These are phyloP conservation scores for Etheostoma perlongum DNA, from an alignment of 2,797 vertebrate genomes.

Conservation along the genomic window DNA sequence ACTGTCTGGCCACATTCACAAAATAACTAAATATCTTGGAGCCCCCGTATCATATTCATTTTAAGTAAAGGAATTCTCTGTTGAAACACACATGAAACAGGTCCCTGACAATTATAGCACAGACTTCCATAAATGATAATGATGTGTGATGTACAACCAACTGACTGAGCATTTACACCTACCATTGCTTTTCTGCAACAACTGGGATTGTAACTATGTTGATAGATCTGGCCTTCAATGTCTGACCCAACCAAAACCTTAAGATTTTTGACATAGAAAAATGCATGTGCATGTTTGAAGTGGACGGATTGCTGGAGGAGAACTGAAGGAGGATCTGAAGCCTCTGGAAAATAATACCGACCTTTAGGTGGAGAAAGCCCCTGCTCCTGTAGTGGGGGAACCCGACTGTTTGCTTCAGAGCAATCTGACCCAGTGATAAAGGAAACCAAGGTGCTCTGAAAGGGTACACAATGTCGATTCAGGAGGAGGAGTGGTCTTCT, in stretches of 20 bases:
- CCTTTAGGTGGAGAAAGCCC: slow-evolving; percentile 81
- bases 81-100: slow-evolving; percentile 4
- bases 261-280: slow-evolving; percentile 9
- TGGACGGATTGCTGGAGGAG: slow-evolving; percentile 18
- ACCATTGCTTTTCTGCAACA: not conserved
- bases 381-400: slow-evolving; percentile 73
- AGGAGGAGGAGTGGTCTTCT: slow-evolving; percentile 77
- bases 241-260: slow-evolving; percentile 2
- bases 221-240: not conserved
- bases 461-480: slow-evolving; percentile 84
- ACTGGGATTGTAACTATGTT: not conserved
- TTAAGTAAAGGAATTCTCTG: slow-evolving; percentile 33
- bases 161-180: not conserved
- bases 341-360: slow-evolving; percentile 74
- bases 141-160: not conserved
- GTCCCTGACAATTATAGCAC: not conserved
- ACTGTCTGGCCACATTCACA: slow-evolving; percentile 32
- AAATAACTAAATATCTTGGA: slow-evolving; percentile 24
- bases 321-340: slow-evolving; percentile 40
- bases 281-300: slow-evolving; percentile 20
- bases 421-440: slow-evolving; percentile 77
- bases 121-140: no score
- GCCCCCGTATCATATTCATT: slow-evolving; percentile 3
- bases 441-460: slow-evolving; percentile 78
- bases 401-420: slow-evolving; percentile 74